These are phyloP conservation scores for Pandion haliaetus DNA, from an alignment of 2,113 vertebrate genomes.

Conservation along the genomic window DNA sequence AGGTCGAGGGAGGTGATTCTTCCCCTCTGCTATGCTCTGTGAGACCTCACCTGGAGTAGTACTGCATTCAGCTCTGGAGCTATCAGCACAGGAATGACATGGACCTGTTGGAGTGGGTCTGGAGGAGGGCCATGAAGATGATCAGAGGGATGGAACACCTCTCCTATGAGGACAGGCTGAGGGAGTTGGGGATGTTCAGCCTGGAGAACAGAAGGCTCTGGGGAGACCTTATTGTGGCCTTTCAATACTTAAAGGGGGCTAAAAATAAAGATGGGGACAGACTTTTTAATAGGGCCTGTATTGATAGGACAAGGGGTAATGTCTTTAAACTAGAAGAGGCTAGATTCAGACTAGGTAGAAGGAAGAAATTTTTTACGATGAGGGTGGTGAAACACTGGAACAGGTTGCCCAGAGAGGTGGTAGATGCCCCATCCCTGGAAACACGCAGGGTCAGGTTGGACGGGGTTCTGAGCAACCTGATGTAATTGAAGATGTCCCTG, in stretches of 20 bases:
- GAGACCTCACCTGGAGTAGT: too few species aligned
- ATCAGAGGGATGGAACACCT: not conserved
- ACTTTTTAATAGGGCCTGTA: too few species aligned
- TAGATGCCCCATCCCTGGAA: not conserved
- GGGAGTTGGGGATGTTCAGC: not conserved
- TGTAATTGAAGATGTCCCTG: not conserved
- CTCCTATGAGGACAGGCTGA: too few species aligned
- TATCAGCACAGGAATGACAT: too few species aligned
- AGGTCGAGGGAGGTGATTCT: too few species aligned
- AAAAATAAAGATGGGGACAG: not conserved
- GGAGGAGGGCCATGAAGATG: not conserved
- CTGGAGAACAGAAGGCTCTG: not conserved
- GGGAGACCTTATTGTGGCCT: not conserved
- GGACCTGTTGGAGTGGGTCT: not conserved
- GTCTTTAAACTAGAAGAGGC: not conserved
- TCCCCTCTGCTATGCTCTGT: too few species aligned
- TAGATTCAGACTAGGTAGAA: not conserved
- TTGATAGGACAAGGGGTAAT: not conserved
- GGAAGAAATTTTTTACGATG: not conserved
- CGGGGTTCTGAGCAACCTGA: not conserved
- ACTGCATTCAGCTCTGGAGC: rapidly evolving
- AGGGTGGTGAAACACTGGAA: not conserved
- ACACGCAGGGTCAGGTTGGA: not conserved
- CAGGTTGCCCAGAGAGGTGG: not conserved
- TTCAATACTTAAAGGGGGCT: not conserved